phyloP scores from a whole-genome alignment of 23 tunicate species.

The Corella eumyota region DNA sequence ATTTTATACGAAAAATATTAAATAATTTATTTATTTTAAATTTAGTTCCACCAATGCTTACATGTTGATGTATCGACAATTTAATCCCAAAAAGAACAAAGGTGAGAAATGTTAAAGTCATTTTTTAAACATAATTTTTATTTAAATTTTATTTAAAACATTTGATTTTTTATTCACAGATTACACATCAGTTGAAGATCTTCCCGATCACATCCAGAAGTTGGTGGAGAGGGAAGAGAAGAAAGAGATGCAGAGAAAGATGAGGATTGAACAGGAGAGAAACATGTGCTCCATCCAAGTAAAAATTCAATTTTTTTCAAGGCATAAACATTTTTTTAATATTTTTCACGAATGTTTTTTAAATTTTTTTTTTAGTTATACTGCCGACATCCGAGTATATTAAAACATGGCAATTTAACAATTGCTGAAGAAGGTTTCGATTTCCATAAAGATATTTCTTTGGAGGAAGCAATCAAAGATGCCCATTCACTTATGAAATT shows the following conservation, averaged over 20 bases:
- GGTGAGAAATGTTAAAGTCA: conserved; percentile 5
- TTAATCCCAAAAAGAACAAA: conserved; percentile 14
- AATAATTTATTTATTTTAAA: no score
- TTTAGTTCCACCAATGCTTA: conserved; percentile 86
- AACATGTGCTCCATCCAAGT: conserved; percentile 50
- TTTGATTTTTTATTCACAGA: background rate
- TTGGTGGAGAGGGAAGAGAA: conserved; percentile 34
- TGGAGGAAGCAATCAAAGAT: conserved; percentile 36
- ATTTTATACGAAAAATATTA: no score
- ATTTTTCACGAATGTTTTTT: background rate
- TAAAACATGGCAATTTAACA: conserved; percentile 2
- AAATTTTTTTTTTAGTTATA: conserved; percentile 23
- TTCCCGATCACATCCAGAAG: conserved; percentile 53
- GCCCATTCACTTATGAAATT: conserved; percentile 42
- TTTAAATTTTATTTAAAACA: background rate
- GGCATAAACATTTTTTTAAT: background rate
- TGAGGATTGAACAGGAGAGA: conserved; percentile 30
- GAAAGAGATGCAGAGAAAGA: conserved; percentile 25
- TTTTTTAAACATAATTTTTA: background rate
- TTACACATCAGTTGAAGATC: conserved; percentile 32
- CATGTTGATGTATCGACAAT: conserved; percentile 87
- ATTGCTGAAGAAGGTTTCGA: conserved; percentile 48
- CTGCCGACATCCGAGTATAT: conserved; percentile 41
- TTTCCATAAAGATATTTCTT: conserved; percentile 43
- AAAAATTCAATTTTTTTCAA: background rate